Percentiles rank a stretch among this genome's conserved stretches.
phyloP scores from a whole-genome alignment of 2,888 invertebrate species.

The Cryptocephalus moraei region DNA sequence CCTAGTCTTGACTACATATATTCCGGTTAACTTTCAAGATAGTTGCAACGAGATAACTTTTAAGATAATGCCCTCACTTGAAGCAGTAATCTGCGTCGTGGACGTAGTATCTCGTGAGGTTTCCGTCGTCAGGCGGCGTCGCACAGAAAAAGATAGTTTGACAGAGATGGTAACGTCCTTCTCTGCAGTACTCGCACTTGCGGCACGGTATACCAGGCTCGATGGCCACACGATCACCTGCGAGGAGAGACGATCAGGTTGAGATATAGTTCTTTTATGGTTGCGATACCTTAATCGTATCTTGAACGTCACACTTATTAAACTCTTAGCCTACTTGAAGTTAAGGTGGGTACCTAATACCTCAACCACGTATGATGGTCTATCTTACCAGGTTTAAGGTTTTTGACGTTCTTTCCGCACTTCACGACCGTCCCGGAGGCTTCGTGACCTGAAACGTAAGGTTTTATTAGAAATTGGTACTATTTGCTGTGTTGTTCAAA shows the following conservation, averaged over 20 bases:
- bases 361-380: too few species aligned
- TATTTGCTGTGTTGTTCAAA: too few species aligned
- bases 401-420: constrained; percentile 60
- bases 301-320: too few species aligned
- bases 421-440: constrained; percentile 71
- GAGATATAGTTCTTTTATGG: too few species aligned
- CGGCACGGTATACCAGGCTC: constrained; percentile 91
- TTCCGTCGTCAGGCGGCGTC: constrained; percentile 91
- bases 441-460: constrained; percentile 90
- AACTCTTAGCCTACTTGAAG: too few species aligned
- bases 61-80: constrained; percentile 49
- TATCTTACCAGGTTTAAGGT: constrained; percentile 48
- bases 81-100: constrained; percentile 86
- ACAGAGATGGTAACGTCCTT: constrained; percentile 86
- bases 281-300: too few species aligned
- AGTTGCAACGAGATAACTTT: too few species aligned
- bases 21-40: too few species aligned
- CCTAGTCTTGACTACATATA: too few species aligned
- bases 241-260: background rate
- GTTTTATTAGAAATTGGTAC: background rate
- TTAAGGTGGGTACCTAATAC: too few species aligned
- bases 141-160: constrained; percentile 82
- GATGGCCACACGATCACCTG: constrained; percentile 85
- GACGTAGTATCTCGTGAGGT: constrained; percentile 73
- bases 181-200: constrained; percentile 73